Evolutionary conservation across 1,140 invertebrate genomes (phyloP).

Genomic region (Tyrophagus putrescentiae): DNA sequence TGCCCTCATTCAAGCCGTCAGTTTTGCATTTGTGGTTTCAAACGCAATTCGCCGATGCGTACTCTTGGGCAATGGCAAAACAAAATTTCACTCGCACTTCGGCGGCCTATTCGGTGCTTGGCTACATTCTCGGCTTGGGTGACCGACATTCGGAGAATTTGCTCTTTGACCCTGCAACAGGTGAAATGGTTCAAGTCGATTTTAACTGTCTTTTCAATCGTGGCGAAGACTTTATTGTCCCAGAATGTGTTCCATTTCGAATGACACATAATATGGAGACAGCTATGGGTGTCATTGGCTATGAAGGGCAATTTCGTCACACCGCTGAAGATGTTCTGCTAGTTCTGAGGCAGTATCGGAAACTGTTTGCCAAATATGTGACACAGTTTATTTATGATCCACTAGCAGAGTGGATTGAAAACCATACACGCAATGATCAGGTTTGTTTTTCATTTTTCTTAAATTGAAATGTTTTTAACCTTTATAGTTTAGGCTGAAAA

Average conservation of each 20-base stretch:
- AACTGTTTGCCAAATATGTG: constrained; percentile 66
- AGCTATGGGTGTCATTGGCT: constrained; percentile 62
- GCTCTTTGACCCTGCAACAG: constrained; percentile 71
- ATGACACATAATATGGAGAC: constrained; percentile 91
- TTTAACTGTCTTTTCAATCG: constrained; percentile 91
- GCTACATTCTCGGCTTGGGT: constrained; percentile 89
- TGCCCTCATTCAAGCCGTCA: constrained; percentile 24
- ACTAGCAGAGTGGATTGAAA: constrained; percentile 48
- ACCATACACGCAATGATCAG: not conserved
- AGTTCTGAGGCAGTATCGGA: constrained; percentile 61
- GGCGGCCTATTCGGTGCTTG: constrained; percentile 96
- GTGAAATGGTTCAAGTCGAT: constrained; percentile 91
- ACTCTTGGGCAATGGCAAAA: constrained; percentile 43
- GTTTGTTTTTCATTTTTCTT: not conserved
- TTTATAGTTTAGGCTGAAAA: constrained; percentile 12
- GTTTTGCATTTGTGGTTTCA: constrained; percentile 45
- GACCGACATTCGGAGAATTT: constrained; percentile 98
- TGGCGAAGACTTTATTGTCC: constrained; percentile 71
- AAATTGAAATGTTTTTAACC: constrained; percentile 11
- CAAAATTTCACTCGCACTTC: constrained; percentile 71
- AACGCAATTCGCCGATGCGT: constrained; percentile 29
- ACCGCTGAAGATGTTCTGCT: constrained; percentile 77
- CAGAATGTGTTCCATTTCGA: constrained; percentile 86
- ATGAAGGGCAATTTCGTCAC: constrained; percentile 76
- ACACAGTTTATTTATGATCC: constrained; percentile 90